These are phyloP conservation scores for Cephalopholis sonnerati DNA, from an alignment of 2,113 vertebrate species.

Conservation along the genomic window DNA sequence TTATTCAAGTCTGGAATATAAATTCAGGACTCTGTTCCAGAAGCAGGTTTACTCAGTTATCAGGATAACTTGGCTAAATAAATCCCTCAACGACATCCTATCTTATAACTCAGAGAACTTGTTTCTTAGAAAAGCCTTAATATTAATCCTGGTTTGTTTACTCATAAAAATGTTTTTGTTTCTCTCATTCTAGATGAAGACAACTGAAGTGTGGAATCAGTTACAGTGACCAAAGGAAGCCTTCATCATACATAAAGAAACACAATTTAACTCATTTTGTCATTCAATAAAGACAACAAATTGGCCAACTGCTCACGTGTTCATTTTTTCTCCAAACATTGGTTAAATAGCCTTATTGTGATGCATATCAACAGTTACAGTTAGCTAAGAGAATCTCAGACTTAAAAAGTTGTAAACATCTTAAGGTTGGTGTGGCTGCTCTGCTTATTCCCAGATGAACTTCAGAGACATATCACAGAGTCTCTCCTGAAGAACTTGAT, in stretches of 20 bases:
- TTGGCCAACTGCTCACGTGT: conserved; percentile 5
- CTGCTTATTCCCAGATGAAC: conserved; percentile 70
- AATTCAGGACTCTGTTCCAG: background rate
- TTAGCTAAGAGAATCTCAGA: background rate
- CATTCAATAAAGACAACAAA: conserved; percentile 66
- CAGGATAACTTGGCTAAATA: background rate
- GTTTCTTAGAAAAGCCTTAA: too few relatives aligned
- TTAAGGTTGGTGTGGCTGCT: too few relatives aligned
- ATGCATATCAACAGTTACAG: too few relatives aligned
- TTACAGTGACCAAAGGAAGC: conserved; percentile 53
- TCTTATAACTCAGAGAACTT: background rate
- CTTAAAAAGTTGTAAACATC: background rate
- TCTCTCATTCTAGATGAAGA: conserved; percentile 72
- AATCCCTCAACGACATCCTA: background rate
- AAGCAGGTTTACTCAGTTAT: background rate
- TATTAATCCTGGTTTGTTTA: background rate
- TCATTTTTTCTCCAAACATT: background rate
- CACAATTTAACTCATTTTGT: conserved; percentile 38
- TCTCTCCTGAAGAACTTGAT: conserved; percentile 40
- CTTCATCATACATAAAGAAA: conserved; percentile 1
- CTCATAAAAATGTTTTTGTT: background rate
- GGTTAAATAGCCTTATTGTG: too few relatives aligned
- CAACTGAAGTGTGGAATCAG: conserved; percentile 50
- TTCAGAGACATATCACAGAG: conserved; percentile 61
- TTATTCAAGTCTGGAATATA: too few relatives aligned